Evolutionary conservation across 2,113 vertebrate species (phyloP).

Genomic region (Sitta europaea): DNA sequence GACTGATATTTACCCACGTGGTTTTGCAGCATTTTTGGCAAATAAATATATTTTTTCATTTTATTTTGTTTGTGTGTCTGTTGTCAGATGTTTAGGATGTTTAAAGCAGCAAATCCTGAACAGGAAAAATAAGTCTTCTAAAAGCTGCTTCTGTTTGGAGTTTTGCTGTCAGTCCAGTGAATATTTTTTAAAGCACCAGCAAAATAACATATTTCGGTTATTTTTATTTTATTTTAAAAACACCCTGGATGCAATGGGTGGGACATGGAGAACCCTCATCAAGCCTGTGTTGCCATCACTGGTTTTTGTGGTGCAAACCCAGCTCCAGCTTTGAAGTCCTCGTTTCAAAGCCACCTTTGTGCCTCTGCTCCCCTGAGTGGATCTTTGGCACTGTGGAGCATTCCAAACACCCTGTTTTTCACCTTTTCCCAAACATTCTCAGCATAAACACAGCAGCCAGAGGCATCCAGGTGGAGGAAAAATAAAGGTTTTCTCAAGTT

Average conservation of each 20-base stretch:
- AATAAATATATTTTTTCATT: background rate
- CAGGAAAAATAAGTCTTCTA: background rate
- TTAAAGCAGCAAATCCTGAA: background rate
- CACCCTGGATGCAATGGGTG: background rate
- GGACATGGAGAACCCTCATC: background rate
- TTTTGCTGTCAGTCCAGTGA: background rate
- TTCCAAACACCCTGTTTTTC: background rate
- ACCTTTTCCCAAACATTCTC: background rate
- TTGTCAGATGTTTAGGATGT: background rate
- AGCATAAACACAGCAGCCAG: background rate
- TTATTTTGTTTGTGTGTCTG: background rate
- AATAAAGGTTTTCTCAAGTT: background rate
- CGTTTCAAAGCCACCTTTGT: background rate
- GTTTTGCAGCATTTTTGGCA: background rate
- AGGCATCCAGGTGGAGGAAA: background rate
- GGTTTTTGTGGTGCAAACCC: background rate
- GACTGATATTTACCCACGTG: background rate
- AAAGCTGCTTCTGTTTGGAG: background rate
- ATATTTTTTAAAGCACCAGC: background rate
- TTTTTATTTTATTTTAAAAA: background rate
- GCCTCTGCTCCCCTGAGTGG: background rate
- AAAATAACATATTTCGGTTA: background rate
- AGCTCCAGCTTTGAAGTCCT: background rate
- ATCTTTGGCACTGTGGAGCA: background rate
- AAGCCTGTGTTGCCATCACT: fast-evolving